phyloP scores from a whole-genome alignment of 35 echinoderm and acorn worm species.

The Stichopus chloronotus region DNA sequence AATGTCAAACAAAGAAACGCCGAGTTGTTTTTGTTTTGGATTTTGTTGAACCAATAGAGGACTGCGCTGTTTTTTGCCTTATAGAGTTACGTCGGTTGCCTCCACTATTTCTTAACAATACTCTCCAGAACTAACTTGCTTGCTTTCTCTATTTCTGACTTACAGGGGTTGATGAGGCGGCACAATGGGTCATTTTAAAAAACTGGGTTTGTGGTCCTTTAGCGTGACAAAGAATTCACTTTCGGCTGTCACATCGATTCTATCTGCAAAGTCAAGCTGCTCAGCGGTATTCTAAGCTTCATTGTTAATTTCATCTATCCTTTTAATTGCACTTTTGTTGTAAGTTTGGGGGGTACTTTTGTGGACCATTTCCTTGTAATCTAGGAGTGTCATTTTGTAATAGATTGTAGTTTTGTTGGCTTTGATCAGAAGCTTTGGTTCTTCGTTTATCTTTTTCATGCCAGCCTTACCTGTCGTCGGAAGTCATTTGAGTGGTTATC shows the following conservation, averaged over 20 bases:
- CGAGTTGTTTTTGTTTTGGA: slow-evolving; percentile 9
- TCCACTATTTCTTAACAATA: slow-evolving; percentile 29
- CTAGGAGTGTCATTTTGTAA: slow-evolving; percentile 26
- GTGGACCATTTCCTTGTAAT: slow-evolving; percentile 5
- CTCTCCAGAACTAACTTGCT: slow-evolving; percentile 46
- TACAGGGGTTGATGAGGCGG: slow-evolving; percentile 53
- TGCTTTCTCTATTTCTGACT: slow-evolving; percentile 7
- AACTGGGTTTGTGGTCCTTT: too few species aligned
- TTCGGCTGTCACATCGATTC: slow-evolving; percentile 29
- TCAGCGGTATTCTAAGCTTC: slow-evolving; percentile 33
- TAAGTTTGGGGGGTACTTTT: slow-evolving; percentile 46
- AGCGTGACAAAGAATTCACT: slow-evolving; percentile 33
- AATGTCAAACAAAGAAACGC: slow-evolving; percentile 37
- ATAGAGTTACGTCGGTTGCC: slow-evolving; percentile 30
- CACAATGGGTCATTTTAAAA: slow-evolving; percentile 37
- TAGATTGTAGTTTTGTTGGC: slow-evolving; percentile 43
- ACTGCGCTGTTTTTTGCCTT: neutral
- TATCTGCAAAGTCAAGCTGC: neutral
- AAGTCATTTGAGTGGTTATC: slow-evolving; percentile 41
- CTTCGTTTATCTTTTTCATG: slow-evolving; percentile 28
- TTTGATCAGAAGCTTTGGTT: slow-evolving; percentile 37
- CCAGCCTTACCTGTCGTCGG: slow-evolving; percentile 5
- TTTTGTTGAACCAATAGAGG: slow-evolving; percentile 7
- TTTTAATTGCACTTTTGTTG: slow-evolving; percentile 33
- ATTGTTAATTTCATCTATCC: slow-evolving; percentile 14